These are phyloP conservation scores for Synanthedon tipuliformis DNA, from an alignment of 2,888 invertebrate genomes.

Conservation along the genomic window DNA sequence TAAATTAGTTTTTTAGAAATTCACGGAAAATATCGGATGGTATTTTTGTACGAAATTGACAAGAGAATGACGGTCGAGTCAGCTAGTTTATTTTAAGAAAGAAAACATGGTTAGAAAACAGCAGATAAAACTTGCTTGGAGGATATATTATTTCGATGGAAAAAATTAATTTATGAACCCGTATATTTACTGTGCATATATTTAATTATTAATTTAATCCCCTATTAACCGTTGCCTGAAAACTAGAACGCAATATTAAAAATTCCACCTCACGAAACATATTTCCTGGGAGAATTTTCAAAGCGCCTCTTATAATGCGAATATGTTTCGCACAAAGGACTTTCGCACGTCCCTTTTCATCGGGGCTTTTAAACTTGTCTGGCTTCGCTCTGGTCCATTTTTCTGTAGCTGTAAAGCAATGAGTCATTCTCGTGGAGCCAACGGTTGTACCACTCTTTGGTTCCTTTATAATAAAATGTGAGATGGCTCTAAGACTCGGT, in stretches of 20 bases:
- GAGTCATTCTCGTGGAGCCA: background rate
- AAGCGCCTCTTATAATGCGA: conserved; percentile 4
- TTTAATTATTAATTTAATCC: background rate
- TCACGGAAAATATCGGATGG: too few species aligned
- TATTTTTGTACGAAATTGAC: too few species aligned
- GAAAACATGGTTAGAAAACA: too few species aligned
- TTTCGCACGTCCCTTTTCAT: conserved; percentile 13
- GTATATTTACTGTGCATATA: too few species aligned
- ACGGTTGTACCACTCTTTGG: background rate
- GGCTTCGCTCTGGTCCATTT: conserved; percentile 9
- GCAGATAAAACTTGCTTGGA: too few species aligned
- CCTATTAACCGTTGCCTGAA: background rate
- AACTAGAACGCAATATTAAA: background rate
- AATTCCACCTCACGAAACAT: background rate
- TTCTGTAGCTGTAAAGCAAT: conserved; percentile 12
- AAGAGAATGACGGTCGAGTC: too few species aligned
- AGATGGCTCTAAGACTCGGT: conserved; percentile 10
- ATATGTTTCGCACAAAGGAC: conserved; percentile 15
- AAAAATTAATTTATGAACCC: too few species aligned
- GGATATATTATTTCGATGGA: too few species aligned
- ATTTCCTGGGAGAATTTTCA: background rate
- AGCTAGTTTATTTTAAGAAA: too few species aligned
- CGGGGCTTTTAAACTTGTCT: conserved; percentile 20
- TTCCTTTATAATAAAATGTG: conserved; percentile 10
- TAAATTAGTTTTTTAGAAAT: too few species aligned